Percentiles rank a stretch among this genome's conserved stretches.
Evolutionary conservation across 2,797 vertebrate species (phyloP).

Genomic region (Netta rufina): DNA sequence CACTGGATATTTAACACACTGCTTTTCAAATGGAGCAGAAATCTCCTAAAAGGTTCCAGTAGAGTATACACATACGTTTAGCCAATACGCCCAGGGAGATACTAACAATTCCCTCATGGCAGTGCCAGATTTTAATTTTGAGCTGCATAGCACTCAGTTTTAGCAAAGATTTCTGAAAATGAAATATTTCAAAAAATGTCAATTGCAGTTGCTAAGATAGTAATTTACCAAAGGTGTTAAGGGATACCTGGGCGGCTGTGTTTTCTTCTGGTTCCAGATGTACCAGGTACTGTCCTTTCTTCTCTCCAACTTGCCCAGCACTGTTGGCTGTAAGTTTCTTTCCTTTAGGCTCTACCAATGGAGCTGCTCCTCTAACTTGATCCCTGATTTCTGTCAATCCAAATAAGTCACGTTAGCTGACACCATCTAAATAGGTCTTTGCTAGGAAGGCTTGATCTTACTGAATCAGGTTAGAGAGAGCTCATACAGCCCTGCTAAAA

Average conservation of each 20-base stretch:
- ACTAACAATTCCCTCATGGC: not conserved
- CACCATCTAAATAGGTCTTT: not conserved
- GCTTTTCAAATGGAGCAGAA: not conserved
- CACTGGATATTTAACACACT: not conserved
- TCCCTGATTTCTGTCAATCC: not conserved
- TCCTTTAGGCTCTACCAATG: not conserved
- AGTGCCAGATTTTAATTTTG: not conserved
- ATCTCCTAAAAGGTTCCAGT: not conserved
- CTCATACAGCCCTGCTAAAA: not conserved
- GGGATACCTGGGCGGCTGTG: not conserved
- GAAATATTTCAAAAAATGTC: not conserved
- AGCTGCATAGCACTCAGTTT: not conserved
- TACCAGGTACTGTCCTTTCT: not conserved
- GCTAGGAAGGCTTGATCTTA: not conserved
- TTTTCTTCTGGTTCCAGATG: not conserved
- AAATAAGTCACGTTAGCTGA: not conserved
- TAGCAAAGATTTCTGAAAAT: not conserved
- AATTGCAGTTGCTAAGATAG: not conserved
- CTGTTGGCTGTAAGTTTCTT: not conserved
- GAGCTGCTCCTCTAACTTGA: not conserved
- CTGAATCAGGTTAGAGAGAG: not conserved
- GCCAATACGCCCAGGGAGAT: not conserved
- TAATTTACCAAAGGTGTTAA: not conserved
- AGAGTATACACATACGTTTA: not conserved
- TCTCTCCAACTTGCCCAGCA: not conserved